Evolutionary conservation across 2,888 invertebrate species (phyloP), one percentile per base, ranked within the genome.

Genomic region (Gryllus longicercus): DNA sequence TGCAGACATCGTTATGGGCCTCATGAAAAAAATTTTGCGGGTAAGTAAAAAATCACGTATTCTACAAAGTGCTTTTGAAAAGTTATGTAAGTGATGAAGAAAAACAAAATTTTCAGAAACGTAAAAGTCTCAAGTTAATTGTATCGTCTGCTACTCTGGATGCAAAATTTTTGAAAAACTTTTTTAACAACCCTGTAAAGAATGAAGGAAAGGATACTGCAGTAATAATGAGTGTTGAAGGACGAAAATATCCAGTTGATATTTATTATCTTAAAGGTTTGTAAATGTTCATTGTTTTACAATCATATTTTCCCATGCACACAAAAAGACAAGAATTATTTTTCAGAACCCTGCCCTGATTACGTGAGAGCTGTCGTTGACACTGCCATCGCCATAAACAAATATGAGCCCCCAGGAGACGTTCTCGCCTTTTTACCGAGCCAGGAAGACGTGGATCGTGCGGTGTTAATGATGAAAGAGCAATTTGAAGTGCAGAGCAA

Each of bases 71-170:
- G 23, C 51, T 78, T 81, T 77, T 25, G 23, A 75, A 77, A 79
- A 63, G 50, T 75, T 80, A 18, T 11, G 78, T 63, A 25, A 74
- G 14, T 11, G 11, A 5, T 21, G 8, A 12, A 63, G 63, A 63
- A 63, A 63, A 14, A n/a, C n/a, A 63, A 63, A 63, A 63, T 18
- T 63, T n/a, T 63, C 63, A 63, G n/a, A 63, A 95, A 89, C 91
- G 97, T 11, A 92, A 91, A 83, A 94, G 93, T 82, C 87, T 98
- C 1, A 93, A 94, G 84, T 86, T 99, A 0, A 92, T 99, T 2
- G 92, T 99, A 50, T 95, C 97, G 0, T 99, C 99, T 0, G 99
- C 99, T 0, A 99, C 99, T 0, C 92, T 98, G 85, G 97, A 99
- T 87, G 98, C 98, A 0, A 94, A 96, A 85, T 93, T 94, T 83